phyloP scores from a whole-genome alignment of 2,888 invertebrate species.

The Drosophila subquinaria region DNA sequence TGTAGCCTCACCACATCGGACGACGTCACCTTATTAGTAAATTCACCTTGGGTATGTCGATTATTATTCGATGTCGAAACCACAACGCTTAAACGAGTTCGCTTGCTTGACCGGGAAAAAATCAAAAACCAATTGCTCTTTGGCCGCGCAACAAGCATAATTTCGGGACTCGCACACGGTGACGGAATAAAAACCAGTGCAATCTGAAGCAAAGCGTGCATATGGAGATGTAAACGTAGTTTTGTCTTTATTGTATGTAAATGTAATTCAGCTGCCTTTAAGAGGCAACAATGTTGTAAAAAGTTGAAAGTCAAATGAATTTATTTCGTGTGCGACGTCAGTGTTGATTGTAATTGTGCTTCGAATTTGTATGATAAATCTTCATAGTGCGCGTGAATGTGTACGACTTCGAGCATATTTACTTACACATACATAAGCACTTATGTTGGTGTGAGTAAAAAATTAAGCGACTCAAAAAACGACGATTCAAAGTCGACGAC shows the following conservation, averaged over 20 bases:
- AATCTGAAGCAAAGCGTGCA: conserved; percentile 19
- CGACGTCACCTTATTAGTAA: too few species aligned
- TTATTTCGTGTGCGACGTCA: conserved; percentile 44
- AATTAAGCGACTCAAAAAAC: conserved; percentile 56
- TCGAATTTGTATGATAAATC: conserved; percentile 55
- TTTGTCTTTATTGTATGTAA: conserved; percentile 27
- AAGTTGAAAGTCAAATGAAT: conserved; percentile 53
- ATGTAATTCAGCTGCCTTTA: conserved; percentile 38
- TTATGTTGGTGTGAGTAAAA: conserved; percentile 59
- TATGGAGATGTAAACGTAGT: conserved; percentile 21
- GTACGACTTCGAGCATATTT: conserved; percentile 45
- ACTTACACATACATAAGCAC: conserved; percentile 36
- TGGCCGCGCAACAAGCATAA: conserved; percentile 40
- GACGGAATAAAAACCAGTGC: conserved; percentile 26
- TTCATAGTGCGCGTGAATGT: conserved; percentile 49
- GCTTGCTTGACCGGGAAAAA: conserved; percentile 67
- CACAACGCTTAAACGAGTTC: conserved; percentile 24
- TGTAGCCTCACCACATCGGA: too few species aligned
- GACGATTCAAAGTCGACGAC: conserved; percentile 44
- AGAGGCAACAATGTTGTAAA: conserved; percentile 40
- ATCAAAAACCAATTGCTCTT: conserved; percentile 52
- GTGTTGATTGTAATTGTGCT: conserved; percentile 47
- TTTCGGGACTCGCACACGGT: conserved; percentile 36
- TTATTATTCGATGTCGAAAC: conserved; percentile 8
- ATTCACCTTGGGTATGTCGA: conserved; percentile 34